Conservation (phyloP, 2,888 invertebrate genomes). For the Apoda limacodes region DNA sequence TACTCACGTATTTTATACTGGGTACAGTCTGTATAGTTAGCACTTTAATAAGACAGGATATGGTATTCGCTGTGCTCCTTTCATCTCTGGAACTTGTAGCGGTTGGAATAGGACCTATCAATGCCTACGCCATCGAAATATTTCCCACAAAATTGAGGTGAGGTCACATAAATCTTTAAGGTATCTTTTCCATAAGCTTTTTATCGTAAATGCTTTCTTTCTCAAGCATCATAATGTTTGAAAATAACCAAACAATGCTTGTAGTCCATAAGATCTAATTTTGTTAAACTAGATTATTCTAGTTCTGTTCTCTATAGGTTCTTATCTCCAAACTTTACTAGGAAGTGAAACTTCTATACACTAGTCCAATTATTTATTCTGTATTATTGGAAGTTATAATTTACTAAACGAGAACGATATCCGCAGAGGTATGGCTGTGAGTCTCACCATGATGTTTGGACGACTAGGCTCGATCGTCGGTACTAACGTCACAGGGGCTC, state of each 20-base stretch:
- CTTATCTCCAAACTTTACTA: too few relatives aligned
- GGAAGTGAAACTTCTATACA: too few relatives aligned
- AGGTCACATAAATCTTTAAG: constrained; percentile 8
- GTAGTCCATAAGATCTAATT: too few relatives aligned
- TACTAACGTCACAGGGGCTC: constrained; percentile 70
- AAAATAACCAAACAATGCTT: too few relatives aligned
- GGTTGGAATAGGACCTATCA: constrained; percentile 50
- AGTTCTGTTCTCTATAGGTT: neutral
- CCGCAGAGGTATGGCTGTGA: constrained; percentile 72
- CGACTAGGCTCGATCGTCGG: constrained; percentile 73
- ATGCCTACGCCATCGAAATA: constrained; percentile 53
- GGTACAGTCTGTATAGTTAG: constrained; percentile 41
- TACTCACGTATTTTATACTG: constrained; percentile 34
- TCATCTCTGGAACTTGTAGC: constrained; percentile 44
- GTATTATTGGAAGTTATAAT: too few relatives aligned
- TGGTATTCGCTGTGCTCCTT: constrained; percentile 45
- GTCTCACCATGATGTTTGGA: constrained; percentile 72
- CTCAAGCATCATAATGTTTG: too few relatives aligned
- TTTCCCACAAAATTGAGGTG: constrained; percentile 61
- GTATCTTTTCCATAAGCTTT: too few relatives aligned
- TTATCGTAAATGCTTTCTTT: too few relatives aligned
- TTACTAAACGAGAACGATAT: too few relatives aligned
- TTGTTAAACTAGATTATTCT: neutral
- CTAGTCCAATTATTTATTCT: too few relatives aligned
- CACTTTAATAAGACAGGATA: constrained; percentile 45